Evolutionary conservation across 2,888 invertebrate species (phyloP), one percentile per base, ranked within the genome.

Genomic region (Calliopum simillimum): DNA sequence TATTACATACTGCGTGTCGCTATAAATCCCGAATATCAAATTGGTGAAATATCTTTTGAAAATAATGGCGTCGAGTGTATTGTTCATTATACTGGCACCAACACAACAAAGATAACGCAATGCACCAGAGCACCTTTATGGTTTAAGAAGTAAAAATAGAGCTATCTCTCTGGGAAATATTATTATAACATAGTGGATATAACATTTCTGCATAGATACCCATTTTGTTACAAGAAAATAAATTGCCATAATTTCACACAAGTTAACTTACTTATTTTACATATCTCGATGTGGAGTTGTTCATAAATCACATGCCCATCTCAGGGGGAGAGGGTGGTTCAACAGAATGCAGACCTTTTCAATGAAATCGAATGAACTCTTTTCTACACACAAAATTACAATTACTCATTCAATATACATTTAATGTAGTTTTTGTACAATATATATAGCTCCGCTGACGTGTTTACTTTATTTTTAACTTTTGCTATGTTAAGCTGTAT

Each of bases 11-110:
- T 83, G 12, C 79, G 82, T 4, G 79, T 83, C 13, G 82, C 81
- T 4, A 73, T 83, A 0, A 83, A 83, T 78, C 83, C 83, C 4
- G 78, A 82, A 55, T 82, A 82, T 56, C 77, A 73, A 74, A 73
- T 83, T n/a, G 79, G 82, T 13, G 83, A 83, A 73, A 77, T 76
- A 4, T 76, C 79, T 13, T 83, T 76, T 55, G 83, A 83, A 73
- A 83, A 83, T 33, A 83, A 83, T 67, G 83, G 81, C 11, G 83
- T 79, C 19, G 83, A 83, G 46, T 83, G 83, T 53, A 49, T 73
- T 0, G 69, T 83, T 2, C 71, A 77, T 12, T 83, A 83, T 43
- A 82, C 83, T 3, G 83, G 83, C 1, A 65, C 76, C 3, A 68
- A 71, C 4, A 80, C 81, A 2, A 82, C 83, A 0, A 74, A 63